Evolutionary conservation across 2,888 invertebrate genomes (phyloP), one percentile per base, ranked within the genome.

Genomic region (Patella depressa): DNA sequence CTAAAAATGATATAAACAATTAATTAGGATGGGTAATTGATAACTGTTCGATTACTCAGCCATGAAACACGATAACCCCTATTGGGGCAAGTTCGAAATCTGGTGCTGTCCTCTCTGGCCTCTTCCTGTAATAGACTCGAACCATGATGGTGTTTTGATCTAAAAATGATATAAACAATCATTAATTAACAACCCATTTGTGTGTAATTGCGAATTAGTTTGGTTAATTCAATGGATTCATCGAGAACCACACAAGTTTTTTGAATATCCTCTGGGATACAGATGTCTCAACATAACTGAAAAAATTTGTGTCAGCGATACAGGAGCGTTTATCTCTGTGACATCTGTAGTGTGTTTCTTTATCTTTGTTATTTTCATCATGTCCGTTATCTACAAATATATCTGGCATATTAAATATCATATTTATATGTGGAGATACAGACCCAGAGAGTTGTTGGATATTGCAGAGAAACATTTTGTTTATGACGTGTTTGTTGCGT

Each of bases 401-500:
- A 17, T 17, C 4, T 59, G 59, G 59, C 7, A 5, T 4, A 59
- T 59, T 59, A 59, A 59, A 59, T 59, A 59, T 17, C 59, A 59
- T 19, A 59, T 59, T 19, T 59, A 59, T 19, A 59, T 59, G n/a
- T 59, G 59, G 59, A 59, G 59, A n/a, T 19, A 59, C 19, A 17
- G 19, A 17, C 11, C n/a, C 19, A 15, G 65, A 95, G 95, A 85
- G 90, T 94, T 0, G 89, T 92, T 0, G 59, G 19, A 59, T 17
- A 2, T 59, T 19, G n/a, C 17, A 59, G 59, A 17, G 59, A 59
- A 19, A 17, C 59, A 59, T 19, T 59, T 17, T 59, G 82, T 93
- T 24, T 95, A 94, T 85, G 95, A 95, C 80, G 94, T 95, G 0
- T 95, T 95, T 85, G 94, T 95, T 0, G 94, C 95, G 0, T 95